Conservation (phyloP, 2,113 vertebrate species). For the Uropsilus gracilis region DNA sequence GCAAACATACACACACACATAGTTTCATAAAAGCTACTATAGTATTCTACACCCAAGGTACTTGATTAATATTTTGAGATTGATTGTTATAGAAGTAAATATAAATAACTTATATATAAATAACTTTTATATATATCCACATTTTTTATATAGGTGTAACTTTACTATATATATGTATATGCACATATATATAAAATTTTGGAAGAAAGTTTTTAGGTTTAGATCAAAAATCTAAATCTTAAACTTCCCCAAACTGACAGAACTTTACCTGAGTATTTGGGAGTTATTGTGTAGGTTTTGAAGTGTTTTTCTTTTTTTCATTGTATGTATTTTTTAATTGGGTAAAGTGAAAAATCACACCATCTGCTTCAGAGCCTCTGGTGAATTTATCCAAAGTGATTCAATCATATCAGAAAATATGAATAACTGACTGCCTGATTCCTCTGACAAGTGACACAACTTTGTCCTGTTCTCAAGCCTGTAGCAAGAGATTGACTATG, state of each 20-base stretch:
- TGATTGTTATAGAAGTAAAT: no score
- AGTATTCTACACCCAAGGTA: no score
- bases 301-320: not conserved
- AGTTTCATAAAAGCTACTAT: no score
- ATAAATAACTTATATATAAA: no score
- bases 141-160: no score
- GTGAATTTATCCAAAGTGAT: constrained; percentile 16
- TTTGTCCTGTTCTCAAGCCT: constrained; percentile 46
- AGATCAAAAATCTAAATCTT: not conserved
- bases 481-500: constrained; percentile 51
- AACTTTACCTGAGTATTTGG: not conserved
- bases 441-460: constrained; percentile 58
- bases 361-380: constrained; percentile 49
- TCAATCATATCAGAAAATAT: constrained; percentile 50
- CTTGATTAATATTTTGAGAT: no score
- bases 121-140: no score
- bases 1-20: no score
- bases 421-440: constrained; percentile 18
- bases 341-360: constrained; percentile 34
- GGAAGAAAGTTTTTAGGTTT: not conserved
- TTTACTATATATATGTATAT: not conserved
- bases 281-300: not conserved
- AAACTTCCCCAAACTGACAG: not conserved
- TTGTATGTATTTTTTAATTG: constrained; percentile 20
- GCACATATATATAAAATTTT: not conserved